Evolutionary conservation across 2,797 vertebrate genomes (phyloP).

Genomic region (Trachurus trachurus): DNA sequence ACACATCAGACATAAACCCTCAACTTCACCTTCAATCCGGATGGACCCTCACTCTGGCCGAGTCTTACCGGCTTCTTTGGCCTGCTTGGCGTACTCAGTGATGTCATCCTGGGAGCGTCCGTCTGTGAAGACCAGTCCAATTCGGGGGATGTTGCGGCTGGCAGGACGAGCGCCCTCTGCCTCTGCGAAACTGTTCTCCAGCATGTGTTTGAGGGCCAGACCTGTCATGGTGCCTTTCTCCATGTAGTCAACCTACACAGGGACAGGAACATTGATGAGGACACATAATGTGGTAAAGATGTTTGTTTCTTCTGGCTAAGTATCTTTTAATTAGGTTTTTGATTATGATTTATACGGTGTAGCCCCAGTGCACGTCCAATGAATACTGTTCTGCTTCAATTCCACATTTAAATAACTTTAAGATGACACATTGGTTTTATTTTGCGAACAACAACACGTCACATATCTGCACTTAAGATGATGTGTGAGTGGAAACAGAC

Average conservation of each 20-base stretch:
- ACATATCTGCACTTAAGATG: background rate
- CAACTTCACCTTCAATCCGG: background rate
- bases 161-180: conserved; percentile 91
- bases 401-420: background rate
- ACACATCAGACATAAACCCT: background rate
- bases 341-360: background rate
- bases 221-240: conserved; percentile 99
- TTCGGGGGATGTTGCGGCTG: conserved; percentile 88
- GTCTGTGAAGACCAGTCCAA: conserved; percentile 96
- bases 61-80: conserved; percentile 92
- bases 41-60: background rate
- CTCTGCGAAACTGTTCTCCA: conserved; percentile 96
- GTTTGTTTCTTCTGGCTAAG: no score
- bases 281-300: background rate
- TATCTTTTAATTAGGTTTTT: background rate
- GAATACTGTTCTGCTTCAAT: background rate
- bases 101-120: conserved; percentile 98
- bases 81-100: conserved; percentile 92
- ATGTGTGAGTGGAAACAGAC: background rate
- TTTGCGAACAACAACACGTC: background rate
- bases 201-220: conserved; percentile 95
- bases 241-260: conserved; percentile 92
- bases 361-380: no score
- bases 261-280: background rate
- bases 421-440: background rate